Evolutionary conservation across 2,113 vertebrate genomes (phyloP).

Genomic region (Oryzias javanicus): DNA sequence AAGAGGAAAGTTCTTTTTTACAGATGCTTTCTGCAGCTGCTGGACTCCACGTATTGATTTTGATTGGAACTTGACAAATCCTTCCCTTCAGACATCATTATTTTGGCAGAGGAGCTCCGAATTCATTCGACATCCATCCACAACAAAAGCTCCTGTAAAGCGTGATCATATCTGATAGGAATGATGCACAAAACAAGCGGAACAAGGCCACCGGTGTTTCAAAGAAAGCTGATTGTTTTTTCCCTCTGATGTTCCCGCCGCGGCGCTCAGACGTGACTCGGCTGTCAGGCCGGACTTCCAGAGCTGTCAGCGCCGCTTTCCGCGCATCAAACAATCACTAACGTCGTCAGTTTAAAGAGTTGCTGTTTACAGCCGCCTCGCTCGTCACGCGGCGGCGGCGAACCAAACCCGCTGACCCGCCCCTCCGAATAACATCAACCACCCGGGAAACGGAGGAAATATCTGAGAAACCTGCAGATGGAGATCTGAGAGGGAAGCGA

Average conservation of each 20-base stretch:
- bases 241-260: slow-evolving; percentile 27
- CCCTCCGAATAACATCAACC: slow-evolving; percentile 64
- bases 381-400: slow-evolving; percentile 40
- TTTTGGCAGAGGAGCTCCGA: background rate
- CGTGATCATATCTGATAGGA: slow-evolving; percentile 17
- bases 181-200: slow-evolving; percentile 18
- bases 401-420: slow-evolving; percentile 38
- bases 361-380: slow-evolving; percentile 45
- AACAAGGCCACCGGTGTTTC: slow-evolving; percentile 11
- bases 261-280: slow-evolving; percentile 23
- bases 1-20: background rate
- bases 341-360: slow-evolving; percentile 45
- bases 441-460: slow-evolving; percentile 2
- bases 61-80: too few relatives aligned
- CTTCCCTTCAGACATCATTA: background rate
- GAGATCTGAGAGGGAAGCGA: slow-evolving; percentile 43
- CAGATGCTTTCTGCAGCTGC: background rate
- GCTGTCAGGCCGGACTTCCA: slow-evolving; percentile 44
- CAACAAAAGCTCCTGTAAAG: slow-evolving; percentile 5
- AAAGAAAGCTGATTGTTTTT: slow-evolving; percentile 14
- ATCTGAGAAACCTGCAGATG: slow-evolving; percentile 27
- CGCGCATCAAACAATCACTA: slow-evolving; percentile 48
- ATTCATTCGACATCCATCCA: slow-evolving; percentile 2
- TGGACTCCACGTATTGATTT: background rate
- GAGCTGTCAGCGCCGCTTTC: slow-evolving; percentile 48